These are phyloP conservation scores for Drosophila arawakana DNA, from an alignment of 1,140 invertebrate genomes.

Conservation along the genomic window DNA sequence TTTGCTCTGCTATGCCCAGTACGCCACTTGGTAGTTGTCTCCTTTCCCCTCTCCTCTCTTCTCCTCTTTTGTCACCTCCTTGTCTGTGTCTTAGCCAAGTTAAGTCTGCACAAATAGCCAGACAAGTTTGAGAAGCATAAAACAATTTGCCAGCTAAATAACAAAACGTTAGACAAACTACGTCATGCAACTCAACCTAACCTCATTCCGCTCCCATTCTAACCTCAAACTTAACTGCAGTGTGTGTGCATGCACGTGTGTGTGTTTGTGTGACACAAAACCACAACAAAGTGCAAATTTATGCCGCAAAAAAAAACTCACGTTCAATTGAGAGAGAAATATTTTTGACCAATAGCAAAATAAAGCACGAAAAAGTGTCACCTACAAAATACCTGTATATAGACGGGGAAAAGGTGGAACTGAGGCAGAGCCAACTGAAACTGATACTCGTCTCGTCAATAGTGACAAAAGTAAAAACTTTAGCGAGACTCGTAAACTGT, in stretches of 20 bases:
- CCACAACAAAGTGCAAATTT: constrained; percentile 81
- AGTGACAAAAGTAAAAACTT: constrained; percentile 37
- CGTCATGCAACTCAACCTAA: constrained; percentile 55
- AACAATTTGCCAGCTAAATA: constrained; percentile 78
- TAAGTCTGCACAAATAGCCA: constrained; percentile 62
- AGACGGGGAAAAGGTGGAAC: background rate
- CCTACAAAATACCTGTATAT: constrained; percentile 44
- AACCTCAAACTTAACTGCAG: constrained; percentile 17
- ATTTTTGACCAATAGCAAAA: constrained; percentile 23
- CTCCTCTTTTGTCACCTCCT: background rate
- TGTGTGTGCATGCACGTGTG: background rate
- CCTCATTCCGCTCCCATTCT: constrained; percentile 32
- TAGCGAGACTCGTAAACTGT: constrained; percentile 66
- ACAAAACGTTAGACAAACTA: constrained; percentile 60
- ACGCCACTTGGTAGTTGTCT: background rate
- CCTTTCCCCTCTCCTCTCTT: background rate
- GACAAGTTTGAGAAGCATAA: constrained; percentile 66
- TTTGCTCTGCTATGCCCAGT: background rate
- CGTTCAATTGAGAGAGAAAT: constrained; percentile 6
- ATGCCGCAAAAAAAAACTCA: constrained; percentile 76
- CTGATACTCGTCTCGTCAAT: constrained; percentile 22
- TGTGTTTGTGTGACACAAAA: constrained; percentile 49
- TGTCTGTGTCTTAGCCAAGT: constrained; percentile 4
- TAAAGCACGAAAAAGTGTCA: constrained; percentile 17
- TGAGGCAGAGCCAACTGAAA: too few relatives aligned